A percentile compares a stretch with the other conserved stretches of the same genome.
phyloP scores from a whole-genome alignment of 2,888 invertebrate genomes.

The Petrolisthes cinctipes region DNA sequence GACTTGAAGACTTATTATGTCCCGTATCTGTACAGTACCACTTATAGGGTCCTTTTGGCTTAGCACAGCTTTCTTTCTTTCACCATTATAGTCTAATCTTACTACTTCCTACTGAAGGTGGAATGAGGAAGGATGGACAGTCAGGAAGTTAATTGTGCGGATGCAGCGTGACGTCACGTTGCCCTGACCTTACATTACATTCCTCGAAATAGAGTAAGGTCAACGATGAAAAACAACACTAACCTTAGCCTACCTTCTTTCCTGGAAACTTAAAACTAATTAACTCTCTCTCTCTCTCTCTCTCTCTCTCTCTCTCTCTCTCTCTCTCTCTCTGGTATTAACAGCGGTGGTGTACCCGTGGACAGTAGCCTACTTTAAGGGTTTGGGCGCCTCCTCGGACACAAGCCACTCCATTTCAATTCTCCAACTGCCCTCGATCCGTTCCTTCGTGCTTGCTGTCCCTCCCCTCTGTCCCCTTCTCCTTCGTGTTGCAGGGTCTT shows the following conservation, averaged over 20 bases:
- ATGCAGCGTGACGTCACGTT: no score
- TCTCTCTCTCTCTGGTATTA: slow-evolving; percentile 30
- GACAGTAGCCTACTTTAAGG: no score
- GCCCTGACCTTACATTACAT: no score
- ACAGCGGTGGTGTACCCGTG: no score
- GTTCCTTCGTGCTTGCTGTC: neutral
- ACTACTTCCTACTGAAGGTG: no score
- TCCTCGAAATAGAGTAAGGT: neutral
- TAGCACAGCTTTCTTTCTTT: no score
- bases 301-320: slow-evolving; percentile 31
- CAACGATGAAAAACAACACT: neutral
- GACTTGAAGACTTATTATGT: no score
- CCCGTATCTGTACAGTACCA: no score
- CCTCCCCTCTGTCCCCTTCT: neutral
- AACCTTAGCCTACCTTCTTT: neutral
- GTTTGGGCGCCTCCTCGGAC: neutral
- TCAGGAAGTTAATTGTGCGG: no score
- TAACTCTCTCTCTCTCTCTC: slow-evolving; percentile 20
- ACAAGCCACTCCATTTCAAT: neutral
- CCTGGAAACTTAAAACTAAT: neutral
- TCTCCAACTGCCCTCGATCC: neutral
- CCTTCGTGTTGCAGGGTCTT: neutral
- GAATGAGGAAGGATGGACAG: no score
- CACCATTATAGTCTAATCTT: no score
- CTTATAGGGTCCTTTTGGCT: no score